These are phyloP conservation scores for Herminia tarsipennalis DNA, from an alignment of 2,888 invertebrate species.

Conservation along the genomic window DNA sequence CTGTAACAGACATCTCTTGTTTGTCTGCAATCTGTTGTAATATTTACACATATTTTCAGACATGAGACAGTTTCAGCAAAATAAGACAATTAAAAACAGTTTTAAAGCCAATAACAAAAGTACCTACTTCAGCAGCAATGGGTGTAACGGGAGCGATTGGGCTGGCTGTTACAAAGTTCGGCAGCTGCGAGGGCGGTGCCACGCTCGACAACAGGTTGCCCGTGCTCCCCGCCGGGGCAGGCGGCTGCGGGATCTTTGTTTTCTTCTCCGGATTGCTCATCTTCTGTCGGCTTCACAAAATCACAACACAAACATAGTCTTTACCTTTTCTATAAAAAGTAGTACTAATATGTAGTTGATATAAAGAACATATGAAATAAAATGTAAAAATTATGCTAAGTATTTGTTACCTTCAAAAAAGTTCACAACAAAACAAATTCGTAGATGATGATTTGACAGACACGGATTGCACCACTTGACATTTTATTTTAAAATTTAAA, in stretches of 20 bases:
- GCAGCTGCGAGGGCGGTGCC: conserved; percentile 89
- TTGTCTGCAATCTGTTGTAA: too few relatives aligned
- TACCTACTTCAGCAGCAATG: conserved; percentile 2
- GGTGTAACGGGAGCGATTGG: conserved; percentile 37
- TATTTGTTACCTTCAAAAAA: conserved; percentile 27
- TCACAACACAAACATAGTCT: conserved; percentile 9
- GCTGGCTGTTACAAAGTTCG: conserved; percentile 86
- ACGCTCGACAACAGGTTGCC: conserved; percentile 88
- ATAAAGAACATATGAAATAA: not conserved
- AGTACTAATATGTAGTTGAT: too few relatives aligned
- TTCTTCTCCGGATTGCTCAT: conserved; percentile 65
- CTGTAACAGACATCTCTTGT: too few relatives aligned
- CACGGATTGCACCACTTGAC: not conserved
- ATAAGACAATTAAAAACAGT: not conserved
- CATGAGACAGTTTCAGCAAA: too few relatives aligned
- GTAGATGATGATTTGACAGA: conserved; percentile 29
- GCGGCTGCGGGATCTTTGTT: conserved; percentile 71
- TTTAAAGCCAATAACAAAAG: not conserved
- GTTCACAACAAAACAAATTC: conserved; percentile 35
- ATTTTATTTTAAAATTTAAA: not conserved
- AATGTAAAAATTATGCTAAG: too few relatives aligned
- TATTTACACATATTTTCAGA: too few relatives aligned
- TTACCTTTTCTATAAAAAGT: conserved; percentile 1
- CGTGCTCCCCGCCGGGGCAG: conserved; percentile 72
- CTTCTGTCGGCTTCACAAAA: conserved; percentile 35